Conservation (phyloP, 1,140 invertebrate species). For the Sitobion miscanthi region DNA sequence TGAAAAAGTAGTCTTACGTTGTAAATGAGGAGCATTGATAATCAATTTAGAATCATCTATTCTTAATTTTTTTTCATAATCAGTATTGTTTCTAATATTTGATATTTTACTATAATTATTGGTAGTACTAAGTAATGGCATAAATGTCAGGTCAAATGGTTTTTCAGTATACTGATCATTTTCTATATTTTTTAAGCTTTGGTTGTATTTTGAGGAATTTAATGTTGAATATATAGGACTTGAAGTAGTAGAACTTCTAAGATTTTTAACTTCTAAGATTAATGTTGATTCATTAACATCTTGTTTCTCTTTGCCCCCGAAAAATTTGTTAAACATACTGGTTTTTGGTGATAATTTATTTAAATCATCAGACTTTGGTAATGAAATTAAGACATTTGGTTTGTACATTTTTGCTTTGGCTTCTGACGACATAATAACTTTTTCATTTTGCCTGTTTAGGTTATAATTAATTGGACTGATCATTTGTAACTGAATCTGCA, state of each 20-base stretch:
- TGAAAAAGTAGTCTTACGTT: not conserved
- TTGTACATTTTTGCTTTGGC: not conserved
- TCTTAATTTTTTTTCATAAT: not conserved
- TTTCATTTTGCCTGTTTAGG: not conserved
- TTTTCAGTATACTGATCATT: not conserved
- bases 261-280: not conserved
- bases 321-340: not conserved
- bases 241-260: not conserved
- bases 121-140: not conserved
- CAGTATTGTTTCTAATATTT: not conserved
- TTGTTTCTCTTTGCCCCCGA: not conserved
- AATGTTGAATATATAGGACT: not conserved
- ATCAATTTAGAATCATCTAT: not conserved
- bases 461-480: constrained; percentile 35
- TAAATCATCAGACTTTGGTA: not conserved
- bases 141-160: not conserved
- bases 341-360: not conserved
- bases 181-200: not conserved
- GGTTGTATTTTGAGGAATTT: not conserved
- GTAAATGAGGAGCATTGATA: not conserved
- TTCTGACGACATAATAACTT: constrained; percentile 10
- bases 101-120: not conserved
- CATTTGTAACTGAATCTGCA: constrained; percentile 46
- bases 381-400: constrained; percentile 31
- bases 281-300: not conserved